Conservation (phyloP, 2,797 vertebrate species). For the Melanotaenia maccullochi region DNA sequence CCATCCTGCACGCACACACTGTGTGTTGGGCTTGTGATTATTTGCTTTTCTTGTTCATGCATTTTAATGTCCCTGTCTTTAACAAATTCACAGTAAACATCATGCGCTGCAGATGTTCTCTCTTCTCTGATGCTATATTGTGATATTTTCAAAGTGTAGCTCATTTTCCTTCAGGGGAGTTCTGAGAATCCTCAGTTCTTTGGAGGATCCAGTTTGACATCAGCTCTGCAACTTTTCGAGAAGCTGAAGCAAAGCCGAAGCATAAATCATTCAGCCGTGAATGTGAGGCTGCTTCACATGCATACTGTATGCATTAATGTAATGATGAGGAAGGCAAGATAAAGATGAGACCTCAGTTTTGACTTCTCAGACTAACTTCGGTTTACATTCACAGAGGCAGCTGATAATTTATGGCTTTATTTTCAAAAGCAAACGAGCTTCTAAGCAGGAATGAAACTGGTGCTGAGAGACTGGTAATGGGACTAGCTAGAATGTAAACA, state of each 20-base stretch:
- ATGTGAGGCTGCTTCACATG: conserved; percentile 12
- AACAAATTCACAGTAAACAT: conserved; percentile 14
- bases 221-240: conserved; percentile 47
- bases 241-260: conserved; percentile 38
- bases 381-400: neutral
- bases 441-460: neutral
- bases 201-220: conserved; percentile 27
- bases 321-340: conserved; percentile 5
- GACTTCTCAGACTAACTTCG: neutral
- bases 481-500: too few species aligned
- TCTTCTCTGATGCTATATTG: conserved; percentile 35
- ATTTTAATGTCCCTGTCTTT: neutral
- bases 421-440: neutral
- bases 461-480: too few species aligned
- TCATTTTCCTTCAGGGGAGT: conserved; percentile 13
- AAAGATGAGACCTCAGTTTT: conserved; percentile 3
- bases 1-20: neutral
- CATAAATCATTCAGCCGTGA: conserved; percentile 51
- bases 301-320: neutral
- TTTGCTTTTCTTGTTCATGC: neutral
- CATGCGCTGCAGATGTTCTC: conserved; percentile 2
- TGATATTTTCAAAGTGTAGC: conserved; percentile 29
- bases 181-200: conserved; percentile 15
- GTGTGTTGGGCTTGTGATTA: neutral
- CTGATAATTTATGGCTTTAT: neutral